A percentile compares a stretch with the other conserved stretches of the same genome.
Evolutionary conservation across 2,113 vertebrate species (phyloP).

Genomic region (Deroptyus accipitrinus): DNA sequence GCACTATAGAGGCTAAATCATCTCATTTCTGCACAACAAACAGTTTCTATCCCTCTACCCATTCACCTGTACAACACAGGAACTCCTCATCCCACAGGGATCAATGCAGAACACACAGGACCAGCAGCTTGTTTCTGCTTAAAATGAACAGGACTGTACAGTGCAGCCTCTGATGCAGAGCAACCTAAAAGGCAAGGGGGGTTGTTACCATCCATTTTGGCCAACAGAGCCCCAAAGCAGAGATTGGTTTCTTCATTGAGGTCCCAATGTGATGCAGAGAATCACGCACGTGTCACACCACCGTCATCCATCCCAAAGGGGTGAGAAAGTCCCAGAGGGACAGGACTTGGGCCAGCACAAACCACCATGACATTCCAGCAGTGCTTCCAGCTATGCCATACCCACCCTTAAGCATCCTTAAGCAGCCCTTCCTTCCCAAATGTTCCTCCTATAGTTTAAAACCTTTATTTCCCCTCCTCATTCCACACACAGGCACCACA

Average conservation of each 20-base stretch:
- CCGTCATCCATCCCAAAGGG: not conserved
- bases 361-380: not conserved
- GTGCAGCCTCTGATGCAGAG: not conserved
- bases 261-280: not conserved
- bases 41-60: not conserved
- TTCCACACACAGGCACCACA: not conserved
- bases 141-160: fast-evolving
- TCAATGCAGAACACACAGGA: fast-evolving
- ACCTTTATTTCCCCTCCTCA: not conserved
- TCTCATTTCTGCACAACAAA: not conserved
- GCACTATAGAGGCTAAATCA: not conserved
- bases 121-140: not conserved
- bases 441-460: fast-evolving
- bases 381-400: not conserved
- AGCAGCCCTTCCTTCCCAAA: not conserved
- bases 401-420: not conserved
- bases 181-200: not conserved
- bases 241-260: not conserved
- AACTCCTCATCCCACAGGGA: not conserved
- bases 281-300: fast-evolving
- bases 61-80: not conserved
- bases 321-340: not conserved
- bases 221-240: not conserved
- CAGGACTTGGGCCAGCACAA: not conserved
- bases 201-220: not conserved